Conservation (phyloP, 2,113 vertebrate genomes). For the Tapirus terrestris region DNA sequence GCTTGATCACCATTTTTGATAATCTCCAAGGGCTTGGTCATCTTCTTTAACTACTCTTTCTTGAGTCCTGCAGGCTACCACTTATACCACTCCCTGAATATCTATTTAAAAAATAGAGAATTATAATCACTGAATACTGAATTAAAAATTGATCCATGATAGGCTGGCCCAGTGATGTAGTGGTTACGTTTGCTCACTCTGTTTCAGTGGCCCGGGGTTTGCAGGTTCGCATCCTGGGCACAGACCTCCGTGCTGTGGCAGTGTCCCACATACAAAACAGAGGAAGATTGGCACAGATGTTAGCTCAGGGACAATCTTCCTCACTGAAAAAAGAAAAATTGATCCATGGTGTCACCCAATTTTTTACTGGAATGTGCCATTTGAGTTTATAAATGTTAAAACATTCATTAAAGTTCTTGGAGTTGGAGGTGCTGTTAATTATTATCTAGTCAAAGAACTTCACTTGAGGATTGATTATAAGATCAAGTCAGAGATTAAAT, state of each 20-base stretch:
- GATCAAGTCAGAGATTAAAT: neutral
- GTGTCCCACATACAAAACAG: no score
- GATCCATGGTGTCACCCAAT: neutral
- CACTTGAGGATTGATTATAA: neutral
- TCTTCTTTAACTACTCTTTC: neutral
- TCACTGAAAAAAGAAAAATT: neutral
- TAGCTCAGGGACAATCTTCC: no score
- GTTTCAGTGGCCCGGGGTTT: no score
- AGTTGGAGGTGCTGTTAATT: neutral
- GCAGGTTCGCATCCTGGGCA: no score
- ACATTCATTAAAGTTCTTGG: slow-evolving; percentile 44
- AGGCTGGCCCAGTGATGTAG: no score
- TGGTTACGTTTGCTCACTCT: no score
- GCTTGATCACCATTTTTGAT: neutral
- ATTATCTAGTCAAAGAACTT: slow-evolving; percentile 41
- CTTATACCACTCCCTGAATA: neutral
- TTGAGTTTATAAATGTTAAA: slow-evolving; percentile 43
- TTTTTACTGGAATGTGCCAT: neutral
- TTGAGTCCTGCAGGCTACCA: neutral
- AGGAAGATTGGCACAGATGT: no score
- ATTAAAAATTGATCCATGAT: slow-evolving; percentile 31
- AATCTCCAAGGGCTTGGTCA: neutral
- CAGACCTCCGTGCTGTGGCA: no score
- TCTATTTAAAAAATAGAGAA: slow-evolving; percentile 6
- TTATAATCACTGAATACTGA: neutral